Evolutionary conservation across 1,140 invertebrate species (phyloP), one percentile per base, ranked within the genome.

Genomic region (Drosophila asahinai): DNA sequence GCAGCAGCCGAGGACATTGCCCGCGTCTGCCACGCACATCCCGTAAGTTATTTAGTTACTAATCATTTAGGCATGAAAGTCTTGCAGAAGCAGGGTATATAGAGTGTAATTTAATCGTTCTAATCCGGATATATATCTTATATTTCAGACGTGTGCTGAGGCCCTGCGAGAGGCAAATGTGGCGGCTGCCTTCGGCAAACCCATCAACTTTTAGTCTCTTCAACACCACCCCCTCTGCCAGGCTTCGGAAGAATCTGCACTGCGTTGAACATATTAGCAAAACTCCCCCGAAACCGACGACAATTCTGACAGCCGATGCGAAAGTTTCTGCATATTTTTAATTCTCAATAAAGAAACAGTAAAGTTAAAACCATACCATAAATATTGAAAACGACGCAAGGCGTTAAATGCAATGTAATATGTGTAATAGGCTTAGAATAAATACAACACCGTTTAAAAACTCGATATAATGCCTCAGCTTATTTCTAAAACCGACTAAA

Each of bases 1-100:
- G 99, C 99, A 9, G 98, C 98, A 1, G 97, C 98, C 82, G 99
- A 99, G 94, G 99, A 99, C 94, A 95, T 99, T 81, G 99, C 99
- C 17, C 95, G 99, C 89, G 98, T 99, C 19, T 99, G 99, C 92
- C 99, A 99, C 94, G 99, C 99, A 60, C 99, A 99, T 96, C 99
- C 99, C 27, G 98, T 98, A 95, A 96, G 95, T 95, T 22, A 48
- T 9, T 17, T 7, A 3, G 11, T 42, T 51, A 52, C 4, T 54
- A 3, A 40, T 42, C 6, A 5, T n/a, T 4, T 15, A n/a, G 22
- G 6, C 8, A 9, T 8, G 15, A 7, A 9, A 52, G 25, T 25
- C 14, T n/a, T 15, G 38, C 22, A 11, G 14, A 62, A 36, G 9
- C 9, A 36, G 33, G 33, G 33, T 11, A 36, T 36, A 38, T 38